Evolutionary conservation across 2,888 invertebrate genomes (phyloP).

Genomic region (Conops quadrifasciatus): DNA sequence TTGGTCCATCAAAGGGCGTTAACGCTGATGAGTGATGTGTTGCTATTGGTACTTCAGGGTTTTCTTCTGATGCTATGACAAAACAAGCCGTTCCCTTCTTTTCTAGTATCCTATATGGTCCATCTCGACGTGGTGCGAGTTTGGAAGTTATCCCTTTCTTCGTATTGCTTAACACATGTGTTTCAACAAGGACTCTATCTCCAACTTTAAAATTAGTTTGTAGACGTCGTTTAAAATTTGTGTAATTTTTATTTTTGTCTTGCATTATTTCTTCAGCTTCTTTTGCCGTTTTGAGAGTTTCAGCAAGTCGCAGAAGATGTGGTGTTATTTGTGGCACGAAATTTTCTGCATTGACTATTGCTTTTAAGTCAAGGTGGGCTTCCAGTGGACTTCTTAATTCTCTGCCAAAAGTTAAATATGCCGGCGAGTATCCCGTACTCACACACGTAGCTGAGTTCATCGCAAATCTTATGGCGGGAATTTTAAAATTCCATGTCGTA

Average conservation of each 20-base stretch:
- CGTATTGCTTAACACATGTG: constrained; percentile 22
- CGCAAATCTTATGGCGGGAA: constrained; percentile 28
- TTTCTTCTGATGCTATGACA: constrained; percentile 5
- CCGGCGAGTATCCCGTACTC: constrained; percentile 32
- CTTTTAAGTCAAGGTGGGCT: constrained; percentile 32
- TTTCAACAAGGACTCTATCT: constrained; percentile 22
- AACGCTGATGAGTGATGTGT: constrained; percentile 9
- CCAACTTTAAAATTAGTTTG: constrained; percentile 6
- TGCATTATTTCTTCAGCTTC: constrained; percentile 27
- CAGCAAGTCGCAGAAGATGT: constrained; percentile 25
- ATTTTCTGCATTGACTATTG: constrained; percentile 30
- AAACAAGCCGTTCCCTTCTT: constrained; percentile 4
- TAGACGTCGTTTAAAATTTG: constrained; percentile 17
- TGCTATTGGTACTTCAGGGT: constrained; percentile 15
- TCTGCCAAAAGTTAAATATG: constrained; percentile 35
- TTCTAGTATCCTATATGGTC: constrained; percentile 11
- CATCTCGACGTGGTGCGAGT: constrained; percentile 25
- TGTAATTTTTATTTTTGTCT: constrained; percentile 29
- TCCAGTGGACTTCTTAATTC: constrained; percentile 36
- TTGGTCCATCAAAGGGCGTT: not conserved
- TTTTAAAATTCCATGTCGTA: constrained; percentile 30
- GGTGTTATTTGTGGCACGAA: constrained; percentile 31
- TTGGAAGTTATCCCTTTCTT: constrained; percentile 14
- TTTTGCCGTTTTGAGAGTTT: constrained; percentile 29
- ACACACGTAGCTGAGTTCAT: constrained; percentile 35